phyloP scores from a whole-genome alignment of 2,113 vertebrate genomes.

The human region GRCh38 chr1:29953001-29953500 shows the following conservation, averaged over 20 bases:
- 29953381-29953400: neutral
- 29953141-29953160: neutral
- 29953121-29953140: neutral
- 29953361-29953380: too few species aligned
- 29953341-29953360: accelerated
- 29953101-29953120: neutral
- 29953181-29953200: neutral
- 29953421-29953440: neutral
- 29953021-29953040: neutral
- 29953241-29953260: neutral
- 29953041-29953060: neutral
- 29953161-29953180: too few species aligned
- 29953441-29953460: neutral
- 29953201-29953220: neutral
- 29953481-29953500: neutral
- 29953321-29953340: too few species aligned
- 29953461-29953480: neutral
- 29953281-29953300: neutral
- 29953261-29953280: neutral
- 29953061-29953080: too few species aligned
- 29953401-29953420: accelerated
- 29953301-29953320: neutral
- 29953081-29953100: neutral
- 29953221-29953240: neutral
- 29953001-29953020: neutral